Conservation (phyloP, 2,113 vertebrate species). For the Gavialis gangeticus region DNA sequence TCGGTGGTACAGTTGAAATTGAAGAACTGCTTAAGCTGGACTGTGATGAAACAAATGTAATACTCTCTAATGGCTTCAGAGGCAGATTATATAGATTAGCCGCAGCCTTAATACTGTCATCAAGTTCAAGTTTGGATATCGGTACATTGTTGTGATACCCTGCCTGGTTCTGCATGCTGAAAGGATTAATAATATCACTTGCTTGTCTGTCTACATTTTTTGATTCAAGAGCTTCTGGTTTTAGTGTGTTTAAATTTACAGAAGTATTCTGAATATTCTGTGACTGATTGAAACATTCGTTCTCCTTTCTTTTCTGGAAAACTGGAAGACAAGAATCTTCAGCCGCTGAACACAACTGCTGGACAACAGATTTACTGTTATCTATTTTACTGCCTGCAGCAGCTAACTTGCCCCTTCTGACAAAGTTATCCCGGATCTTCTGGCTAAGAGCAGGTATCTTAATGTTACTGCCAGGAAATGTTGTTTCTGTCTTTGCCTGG, state of each 20-base stretch:
- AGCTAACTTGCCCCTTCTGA: conserved; percentile 71
- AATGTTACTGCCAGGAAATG: conserved; percentile 50
- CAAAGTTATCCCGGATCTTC: conserved; percentile 69
- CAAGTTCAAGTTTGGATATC: conserved; percentile 79
- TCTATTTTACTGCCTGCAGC: conserved; percentile 34
- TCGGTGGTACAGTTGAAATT: conserved; percentile 70
- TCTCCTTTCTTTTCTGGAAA: conserved; percentile 77
- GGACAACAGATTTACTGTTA: conserved; percentile 40
- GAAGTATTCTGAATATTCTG: conserved; percentile 66
- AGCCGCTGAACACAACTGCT: conserved; percentile 43
- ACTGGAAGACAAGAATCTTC: conserved; percentile 72
- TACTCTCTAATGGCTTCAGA: conserved; percentile 82
- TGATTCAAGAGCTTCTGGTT: conserved; percentile 72
- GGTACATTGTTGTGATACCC: conserved; percentile 72
- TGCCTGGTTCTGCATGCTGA: conserved; percentile 71
- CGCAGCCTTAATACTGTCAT: conserved; percentile 75
- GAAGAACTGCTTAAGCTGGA: conserved; percentile 65
- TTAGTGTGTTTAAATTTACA: conserved; percentile 73
- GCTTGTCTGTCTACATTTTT: conserved; percentile 79
- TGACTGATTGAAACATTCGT: conserved; percentile 55
- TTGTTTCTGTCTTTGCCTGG: conserved; percentile 66
- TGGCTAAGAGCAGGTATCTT: conserved; percentile 74
- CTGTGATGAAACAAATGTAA: conserved; percentile 72
- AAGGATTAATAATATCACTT: conserved; percentile 67
- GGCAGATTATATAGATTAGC: conserved; percentile 77